These are phyloP conservation scores for Jaculus jaculus DNA, from an alignment of 2,113 vertebrate genomes.

Conservation along the genomic window DNA sequence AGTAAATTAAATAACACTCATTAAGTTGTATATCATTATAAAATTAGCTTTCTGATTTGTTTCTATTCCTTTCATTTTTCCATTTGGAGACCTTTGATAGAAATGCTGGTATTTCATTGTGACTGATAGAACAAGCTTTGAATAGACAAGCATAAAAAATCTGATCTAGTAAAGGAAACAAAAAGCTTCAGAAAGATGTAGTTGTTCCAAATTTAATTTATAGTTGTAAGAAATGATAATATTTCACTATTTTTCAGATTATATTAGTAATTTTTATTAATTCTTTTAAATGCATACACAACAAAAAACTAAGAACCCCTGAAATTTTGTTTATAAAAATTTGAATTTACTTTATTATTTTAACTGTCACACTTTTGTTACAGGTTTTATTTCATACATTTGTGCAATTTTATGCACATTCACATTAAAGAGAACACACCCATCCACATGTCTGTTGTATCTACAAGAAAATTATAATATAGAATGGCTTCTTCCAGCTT, in stretches of 20 bases:
- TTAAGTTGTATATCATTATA: slow-evolving; percentile 10
- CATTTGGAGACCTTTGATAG: not conserved
- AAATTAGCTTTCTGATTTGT: not conserved
- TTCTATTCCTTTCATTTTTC: not conserved
- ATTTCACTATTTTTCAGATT: not conserved
- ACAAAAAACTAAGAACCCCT: not conserved
- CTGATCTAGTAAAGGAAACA: not conserved
- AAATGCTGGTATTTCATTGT: slow-evolving; percentile 7
- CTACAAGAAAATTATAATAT: no score
- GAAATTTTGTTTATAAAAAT: slow-evolving; percentile 1
- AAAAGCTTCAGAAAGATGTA: not conserved
- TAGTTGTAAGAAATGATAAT: not conserved
- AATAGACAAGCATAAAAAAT: not conserved
- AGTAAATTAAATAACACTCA: not conserved
- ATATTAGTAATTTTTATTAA: not conserved
- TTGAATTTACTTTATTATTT: not conserved
- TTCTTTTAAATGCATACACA: not conserved
- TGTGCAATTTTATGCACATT: not conserved
- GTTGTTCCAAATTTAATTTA: not conserved
- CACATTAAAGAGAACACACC: not conserved
- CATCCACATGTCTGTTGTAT: not conserved
- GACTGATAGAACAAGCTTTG: not conserved
- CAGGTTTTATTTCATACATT: not conserved
- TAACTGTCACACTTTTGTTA: not conserved
- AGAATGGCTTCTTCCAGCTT: no score